These are phyloP conservation scores for Drosophila nikananu DNA, from an alignment of 1,140 invertebrate genomes.

Conservation along the genomic window DNA sequence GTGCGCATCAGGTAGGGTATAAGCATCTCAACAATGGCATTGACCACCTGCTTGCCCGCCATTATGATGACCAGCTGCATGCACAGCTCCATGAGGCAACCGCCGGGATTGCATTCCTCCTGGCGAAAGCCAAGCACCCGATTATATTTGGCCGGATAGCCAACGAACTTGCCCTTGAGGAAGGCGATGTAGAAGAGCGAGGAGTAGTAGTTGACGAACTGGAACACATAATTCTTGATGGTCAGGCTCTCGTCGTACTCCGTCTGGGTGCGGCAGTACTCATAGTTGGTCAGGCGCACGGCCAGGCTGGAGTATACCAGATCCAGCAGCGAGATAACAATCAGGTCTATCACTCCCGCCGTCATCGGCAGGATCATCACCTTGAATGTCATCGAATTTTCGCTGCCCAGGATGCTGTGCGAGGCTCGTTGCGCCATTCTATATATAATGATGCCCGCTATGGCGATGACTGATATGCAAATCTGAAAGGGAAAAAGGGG, in stretches of 20 bases:
- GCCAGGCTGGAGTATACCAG: conserved; percentile 86
- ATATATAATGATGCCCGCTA: conserved; percentile 91
- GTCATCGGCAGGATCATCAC: conserved; percentile 89
- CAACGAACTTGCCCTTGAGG: conserved; percentile 92
- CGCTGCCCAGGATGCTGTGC: conserved; percentile 87
- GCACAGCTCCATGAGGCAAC: conserved; percentile 93
- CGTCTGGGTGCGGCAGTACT: conserved; percentile 93
- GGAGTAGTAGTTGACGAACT: conserved; percentile 95
- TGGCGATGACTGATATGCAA: conserved; percentile 90
- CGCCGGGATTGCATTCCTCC: conserved; percentile 91
- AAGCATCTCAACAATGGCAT: conserved; percentile 91
- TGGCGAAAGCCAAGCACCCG: conserved; percentile 88
- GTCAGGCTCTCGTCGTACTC: conserved; percentile 94
- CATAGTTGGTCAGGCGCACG: conserved; percentile 89
- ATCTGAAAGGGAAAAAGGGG: conserved; percentile 86
- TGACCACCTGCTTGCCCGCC: conserved; percentile 94
- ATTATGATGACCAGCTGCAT: conserved; percentile 94
- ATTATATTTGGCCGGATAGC: conserved; percentile 91
- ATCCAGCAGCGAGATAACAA: conserved; percentile 86
- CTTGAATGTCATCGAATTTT: conserved; percentile 87
- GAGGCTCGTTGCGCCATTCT: conserved; percentile 89
- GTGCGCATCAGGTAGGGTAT: conserved; percentile 88
- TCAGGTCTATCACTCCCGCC: conserved; percentile 91
- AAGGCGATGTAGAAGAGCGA: conserved; percentile 95
- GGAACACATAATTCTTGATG: conserved; percentile 94